Percentiles rank a stretch among this genome's conserved stretches.
Evolutionary conservation across 92 coral and sea anemone genomes (phyloP).

Genomic region (Isaurus tuberculatus): DNA sequence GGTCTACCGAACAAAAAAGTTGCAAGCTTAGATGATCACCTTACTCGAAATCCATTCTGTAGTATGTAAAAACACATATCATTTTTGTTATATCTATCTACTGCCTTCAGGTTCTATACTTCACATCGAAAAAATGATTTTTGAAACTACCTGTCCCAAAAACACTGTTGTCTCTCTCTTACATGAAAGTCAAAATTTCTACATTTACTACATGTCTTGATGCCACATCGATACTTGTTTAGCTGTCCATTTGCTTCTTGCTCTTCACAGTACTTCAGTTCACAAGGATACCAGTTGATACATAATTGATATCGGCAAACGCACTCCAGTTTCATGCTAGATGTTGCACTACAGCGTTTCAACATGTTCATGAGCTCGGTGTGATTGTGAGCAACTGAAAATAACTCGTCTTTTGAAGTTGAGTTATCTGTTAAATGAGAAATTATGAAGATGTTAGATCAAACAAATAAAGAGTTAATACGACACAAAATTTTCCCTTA

Average conservation of each 20-base stretch:
- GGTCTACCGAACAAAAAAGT: no score
- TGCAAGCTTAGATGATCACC: no score
- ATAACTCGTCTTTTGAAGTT: constrained; percentile 59
- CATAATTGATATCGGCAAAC: constrained; percentile 81
- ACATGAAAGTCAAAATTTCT: constrained; percentile 85
- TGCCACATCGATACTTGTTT: constrained; percentile 89
- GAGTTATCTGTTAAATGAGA: constrained; percentile 55
- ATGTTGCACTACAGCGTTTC: constrained; percentile 70
- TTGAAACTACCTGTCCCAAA: constrained; percentile 75
- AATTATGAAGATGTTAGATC: not conserved
- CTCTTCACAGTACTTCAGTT: constrained; percentile 85
- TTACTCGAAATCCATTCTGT: no score
- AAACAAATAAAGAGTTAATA: no score
- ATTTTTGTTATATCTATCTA: no score
- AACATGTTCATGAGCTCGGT: constrained; percentile 60
- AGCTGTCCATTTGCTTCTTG: constrained; percentile 69
- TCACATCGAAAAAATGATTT: no score
- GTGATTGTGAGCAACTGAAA: constrained; percentile 67
- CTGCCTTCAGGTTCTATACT: no score
- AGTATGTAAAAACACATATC: no score
- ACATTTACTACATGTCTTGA: constrained; percentile 97
- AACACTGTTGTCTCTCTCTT: constrained; percentile 76
- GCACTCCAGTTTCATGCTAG: constrained; percentile 72
- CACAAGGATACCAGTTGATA: constrained; percentile 96
- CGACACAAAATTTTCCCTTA: no score